phyloP scores from a whole-genome alignment of 1,140 invertebrate species.

The Macrosteles quadrilineatus region DNA sequence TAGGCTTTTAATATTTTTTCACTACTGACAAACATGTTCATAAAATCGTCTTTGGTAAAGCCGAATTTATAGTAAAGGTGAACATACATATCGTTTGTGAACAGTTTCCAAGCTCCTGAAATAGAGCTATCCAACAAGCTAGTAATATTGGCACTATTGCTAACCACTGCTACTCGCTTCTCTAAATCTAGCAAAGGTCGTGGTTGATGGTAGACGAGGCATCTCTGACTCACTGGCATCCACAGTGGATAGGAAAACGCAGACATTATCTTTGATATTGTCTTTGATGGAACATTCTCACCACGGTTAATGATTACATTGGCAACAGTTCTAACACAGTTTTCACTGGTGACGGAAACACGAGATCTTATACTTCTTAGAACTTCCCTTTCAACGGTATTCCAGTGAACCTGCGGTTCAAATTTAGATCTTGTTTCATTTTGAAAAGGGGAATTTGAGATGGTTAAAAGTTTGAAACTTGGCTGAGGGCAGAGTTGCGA shows the following conservation, averaged over 20 bases:
- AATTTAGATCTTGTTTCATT: slow-evolving; percentile 41
- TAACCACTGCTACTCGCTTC: slow-evolving; percentile 52
- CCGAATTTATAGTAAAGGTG: slow-evolving; percentile 57
- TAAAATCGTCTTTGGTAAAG: slow-evolving; percentile 54
- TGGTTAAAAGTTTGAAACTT: slow-evolving; percentile 52
- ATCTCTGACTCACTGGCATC: slow-evolving; percentile 47
- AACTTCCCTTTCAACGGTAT: slow-evolving; percentile 44
- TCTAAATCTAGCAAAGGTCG: slow-evolving; percentile 50
- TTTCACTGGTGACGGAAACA: slow-evolving; percentile 39
- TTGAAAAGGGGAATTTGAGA: slow-evolving; percentile 51
- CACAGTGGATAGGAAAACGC: slow-evolving; percentile 51
- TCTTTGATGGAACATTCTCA: slow-evolving; percentile 38
- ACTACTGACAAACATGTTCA: slow-evolving; percentile 53
- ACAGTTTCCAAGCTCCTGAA: slow-evolving; percentile 54
- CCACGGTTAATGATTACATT: slow-evolving; percentile 53
- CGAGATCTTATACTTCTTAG: slow-evolving; percentile 46
- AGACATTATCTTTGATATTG: slow-evolving; percentile 43
- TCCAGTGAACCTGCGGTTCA: slow-evolving; percentile 49
- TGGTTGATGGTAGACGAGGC: slow-evolving; percentile 51
- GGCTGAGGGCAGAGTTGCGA: slow-evolving; percentile 52
- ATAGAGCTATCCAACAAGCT: slow-evolving; percentile 49
- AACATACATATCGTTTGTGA: slow-evolving; percentile 54
- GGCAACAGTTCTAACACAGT: slow-evolving; percentile 46
- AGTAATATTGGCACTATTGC: slow-evolving; percentile 53
- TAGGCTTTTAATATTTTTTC: slow-evolving; percentile 54